Evolutionary conservation across 2,888 invertebrate species (phyloP), one percentile per base, ranked within the genome.

Genomic region (Rugalucina vietnamica): DNA sequence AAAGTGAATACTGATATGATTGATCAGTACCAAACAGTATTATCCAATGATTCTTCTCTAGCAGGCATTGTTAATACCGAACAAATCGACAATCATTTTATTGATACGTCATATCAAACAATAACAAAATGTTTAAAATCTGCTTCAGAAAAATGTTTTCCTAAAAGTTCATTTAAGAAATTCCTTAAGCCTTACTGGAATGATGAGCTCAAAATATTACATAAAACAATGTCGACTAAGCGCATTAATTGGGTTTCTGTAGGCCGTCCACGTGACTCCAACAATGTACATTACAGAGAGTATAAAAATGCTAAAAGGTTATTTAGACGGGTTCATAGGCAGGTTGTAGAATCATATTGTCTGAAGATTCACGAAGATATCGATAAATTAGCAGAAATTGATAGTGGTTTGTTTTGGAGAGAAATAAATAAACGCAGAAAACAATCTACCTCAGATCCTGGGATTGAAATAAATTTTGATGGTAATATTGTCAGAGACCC

Each of bases 151-250:
- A 43, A 24, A 5, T 72, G 43, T 29, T 43, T 72, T 24, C 72
- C 43, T 8, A 72, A 72, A 43, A 8, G n/a, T 12, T 43, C 18
- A 72, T 72, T 72, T 72, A 72, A 72, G 27, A 39, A 21, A 18
- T 34, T 18, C 43, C 27, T 72, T 34, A 72, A 72, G 43, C 70
- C 70, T 8, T 70, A 70, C n/a, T 70, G 70, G 70, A 70, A 70
- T 36, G n/a, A 70, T 36, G 70, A 72, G 43, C 36, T 72, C 10
- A 34, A 3, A 24, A 21, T 24, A 72, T 34, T 72, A 27, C 72
- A 72, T 24, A n/a, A 39, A 72, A 10, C 39, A 4, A 72, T 43
- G 72, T n/a, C 21, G 4, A n/a, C 12, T n/a, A 54, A 21, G 21
- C 54, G 54, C 54, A 54, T 21, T 54, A 21, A 14, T 12, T 43